These are phyloP conservation scores for Epinephelus fuscoguttatus DNA, from an alignment of 2,113 vertebrate genomes.

Conservation along the genomic window DNA sequence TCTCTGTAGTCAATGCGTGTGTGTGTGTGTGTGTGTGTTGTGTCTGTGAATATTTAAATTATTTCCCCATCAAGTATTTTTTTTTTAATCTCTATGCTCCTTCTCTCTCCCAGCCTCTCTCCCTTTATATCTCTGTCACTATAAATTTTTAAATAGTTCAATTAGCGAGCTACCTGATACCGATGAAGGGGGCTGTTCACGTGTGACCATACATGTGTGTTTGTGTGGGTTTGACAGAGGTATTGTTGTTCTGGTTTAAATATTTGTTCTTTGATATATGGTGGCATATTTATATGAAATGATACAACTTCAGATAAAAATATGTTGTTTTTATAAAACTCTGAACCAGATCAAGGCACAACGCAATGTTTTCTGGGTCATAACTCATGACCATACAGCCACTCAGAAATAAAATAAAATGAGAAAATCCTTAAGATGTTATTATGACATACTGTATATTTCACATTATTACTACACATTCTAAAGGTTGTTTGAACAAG, in stretches of 20 bases:
- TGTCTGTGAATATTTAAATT: constrained; percentile 6
- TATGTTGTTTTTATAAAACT: neutral
- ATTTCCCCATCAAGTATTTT: neutral
- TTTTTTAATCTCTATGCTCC: constrained; percentile 8
- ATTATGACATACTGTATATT: too few relatives aligned
- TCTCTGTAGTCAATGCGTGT: neutral
- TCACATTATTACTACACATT: too few relatives aligned
- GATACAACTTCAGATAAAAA: neutral
- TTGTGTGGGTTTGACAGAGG: neutral
- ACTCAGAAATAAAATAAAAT: too few relatives aligned
- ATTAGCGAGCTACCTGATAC: constrained; percentile 66
- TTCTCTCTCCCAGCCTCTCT: neutral
- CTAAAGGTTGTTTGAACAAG: too few relatives aligned
- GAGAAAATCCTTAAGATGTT: too few relatives aligned
- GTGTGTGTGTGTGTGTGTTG: constrained; percentile 2
- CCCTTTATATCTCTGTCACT: neutral
- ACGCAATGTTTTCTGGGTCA: too few relatives aligned
- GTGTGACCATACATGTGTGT: constrained; percentile 22
- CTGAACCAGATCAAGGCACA: too few relatives aligned
- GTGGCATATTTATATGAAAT: neutral
- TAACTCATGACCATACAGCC: too few relatives aligned
- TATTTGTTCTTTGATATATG: neutral
- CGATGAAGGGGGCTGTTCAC: constrained; percentile 14
- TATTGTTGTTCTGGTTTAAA: neutral
- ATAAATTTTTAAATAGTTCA: constrained; percentile 66